These are phyloP conservation scores for Channa maculata DNA, from an alignment of 2,113 vertebrate genomes.

Conservation along the genomic window DNA sequence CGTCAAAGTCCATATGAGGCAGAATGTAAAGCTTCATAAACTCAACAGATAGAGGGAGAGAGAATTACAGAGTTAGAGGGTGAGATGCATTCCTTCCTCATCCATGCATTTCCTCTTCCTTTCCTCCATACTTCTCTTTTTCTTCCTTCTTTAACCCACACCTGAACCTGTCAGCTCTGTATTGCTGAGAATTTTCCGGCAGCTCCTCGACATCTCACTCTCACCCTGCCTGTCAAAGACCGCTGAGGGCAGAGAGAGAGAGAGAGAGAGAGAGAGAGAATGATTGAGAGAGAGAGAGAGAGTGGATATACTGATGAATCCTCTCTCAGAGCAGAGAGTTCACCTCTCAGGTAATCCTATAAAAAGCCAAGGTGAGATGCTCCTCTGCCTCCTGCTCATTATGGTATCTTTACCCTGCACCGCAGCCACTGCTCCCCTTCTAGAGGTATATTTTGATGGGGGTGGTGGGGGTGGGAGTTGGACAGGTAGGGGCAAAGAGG, in stretches of 20 bases:
- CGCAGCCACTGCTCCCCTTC: conserved; percentile 79
- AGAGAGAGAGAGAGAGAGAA: conserved; percentile 29
- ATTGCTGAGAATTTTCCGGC: conserved; percentile 76
- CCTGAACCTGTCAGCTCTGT: conserved; percentile 78
- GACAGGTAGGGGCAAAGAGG: conserved; percentile 72
- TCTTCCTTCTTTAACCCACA: conserved; percentile 74
- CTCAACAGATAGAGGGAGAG: conserved; percentile 46
- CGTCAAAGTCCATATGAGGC: conserved; percentile 62
- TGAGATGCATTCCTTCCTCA: conserved; percentile 24
- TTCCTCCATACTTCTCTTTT: conserved; percentile 49
- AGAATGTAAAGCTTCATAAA: conserved; percentile 62
- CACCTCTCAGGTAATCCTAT: conserved; percentile 85
- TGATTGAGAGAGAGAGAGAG: conserved; percentile 9
- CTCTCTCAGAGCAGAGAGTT: conserved; percentile 78
- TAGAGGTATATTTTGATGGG: conserved; percentile 71
- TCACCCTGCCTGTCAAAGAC: conserved; percentile 81
- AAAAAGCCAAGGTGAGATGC: conserved; percentile 85
- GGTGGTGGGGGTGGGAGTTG: conserved; percentile 46
- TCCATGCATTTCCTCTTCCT: conserved; percentile 35
- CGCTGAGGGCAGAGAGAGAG: conserved; percentile 62
- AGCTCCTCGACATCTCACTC: conserved; percentile 82
- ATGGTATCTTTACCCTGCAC: conserved; percentile 79
- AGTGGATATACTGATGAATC: conserved; percentile 75
- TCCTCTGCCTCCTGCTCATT: conserved; percentile 82
- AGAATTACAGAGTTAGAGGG: conserved; percentile 50